These are phyloP conservation scores for Pterois miles DNA, from an alignment of 2,797 vertebrate species.

Conservation along the genomic window DNA sequence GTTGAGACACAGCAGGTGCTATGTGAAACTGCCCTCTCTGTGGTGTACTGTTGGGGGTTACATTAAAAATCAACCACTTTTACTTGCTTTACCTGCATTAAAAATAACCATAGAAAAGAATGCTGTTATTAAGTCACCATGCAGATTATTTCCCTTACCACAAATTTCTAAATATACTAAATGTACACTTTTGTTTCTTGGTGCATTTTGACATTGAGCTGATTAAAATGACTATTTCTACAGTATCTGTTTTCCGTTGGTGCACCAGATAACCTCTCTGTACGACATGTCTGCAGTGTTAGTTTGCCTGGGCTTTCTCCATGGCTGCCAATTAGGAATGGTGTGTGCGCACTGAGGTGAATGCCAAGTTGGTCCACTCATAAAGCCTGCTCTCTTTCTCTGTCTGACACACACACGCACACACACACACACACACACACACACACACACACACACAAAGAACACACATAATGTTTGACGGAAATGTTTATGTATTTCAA, in stretches of 20 bases:
- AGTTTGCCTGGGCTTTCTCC: slow-evolving; percentile 18
- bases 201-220: not conserved
- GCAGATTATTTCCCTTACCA: not conserved
- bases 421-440: not conserved
- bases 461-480: slow-evolving; percentile 19
- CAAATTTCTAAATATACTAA: not conserved
- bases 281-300: not conserved
- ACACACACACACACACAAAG: not conserved
- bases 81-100: not conserved
- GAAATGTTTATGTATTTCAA: slow-evolving; percentile 45
- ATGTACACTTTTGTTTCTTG: not conserved
- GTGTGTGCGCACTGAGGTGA: slow-evolving; percentile 13
- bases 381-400: not conserved
- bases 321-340: slow-evolving; percentile 24
- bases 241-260: not conserved
- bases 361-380: slow-evolving; percentile 29
- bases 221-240: slow-evolving; percentile 4
- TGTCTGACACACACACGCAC: not conserved
- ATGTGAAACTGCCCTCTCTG: not conserved
- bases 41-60: not conserved
- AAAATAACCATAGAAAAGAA: not conserved
- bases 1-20: slow-evolving; percentile 38
- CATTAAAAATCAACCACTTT: not conserved
- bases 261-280: slow-evolving; percentile 6
- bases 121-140: not conserved